Percentiles rank a stretch among this genome's conserved stretches.
Evolutionary conservation across 2,888 invertebrate genomes (phyloP).

Genomic region (Ctena decussata): DNA sequence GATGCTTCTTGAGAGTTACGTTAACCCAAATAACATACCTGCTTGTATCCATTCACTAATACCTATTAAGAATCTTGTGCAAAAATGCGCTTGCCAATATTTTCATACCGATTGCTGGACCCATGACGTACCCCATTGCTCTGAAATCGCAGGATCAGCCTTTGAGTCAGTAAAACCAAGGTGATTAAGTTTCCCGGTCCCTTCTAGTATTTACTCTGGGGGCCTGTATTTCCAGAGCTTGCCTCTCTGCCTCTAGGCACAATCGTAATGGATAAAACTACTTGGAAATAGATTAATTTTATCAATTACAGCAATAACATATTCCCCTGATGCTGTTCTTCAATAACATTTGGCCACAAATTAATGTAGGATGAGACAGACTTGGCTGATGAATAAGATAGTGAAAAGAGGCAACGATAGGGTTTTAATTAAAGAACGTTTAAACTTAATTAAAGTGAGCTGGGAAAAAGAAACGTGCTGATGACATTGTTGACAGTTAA

Average conservation of each 20-base stretch:
- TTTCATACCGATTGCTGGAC: too few species aligned
- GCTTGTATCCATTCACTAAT: too few species aligned
- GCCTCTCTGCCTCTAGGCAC: constrained; percentile 36
- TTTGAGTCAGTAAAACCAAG: too few species aligned
- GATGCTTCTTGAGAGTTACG: too few species aligned
- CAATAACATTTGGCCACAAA: constrained; percentile 72
- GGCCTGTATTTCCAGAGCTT: neutral
- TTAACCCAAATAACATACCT: too few species aligned
- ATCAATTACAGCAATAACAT: constrained; percentile 66
- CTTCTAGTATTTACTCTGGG: neutral
- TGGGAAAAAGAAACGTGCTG: constrained; percentile 6
- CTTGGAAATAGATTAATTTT: constrained; percentile 69
- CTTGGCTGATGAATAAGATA: constrained; percentile 58
- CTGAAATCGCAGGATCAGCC: too few species aligned
- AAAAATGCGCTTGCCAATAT: too few species aligned
- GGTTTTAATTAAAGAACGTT: constrained; percentile 10
- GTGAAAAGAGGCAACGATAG: constrained; percentile 42
- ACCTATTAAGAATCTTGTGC: too few species aligned
- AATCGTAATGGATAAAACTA: constrained; percentile 66
- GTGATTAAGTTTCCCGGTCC: too few species aligned
- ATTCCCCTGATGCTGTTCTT: constrained; percentile 57
- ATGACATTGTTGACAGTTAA: neutral
- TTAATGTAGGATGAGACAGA: constrained; percentile 69
- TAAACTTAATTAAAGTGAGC: constrained; percentile 1
- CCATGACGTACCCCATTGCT: too few species aligned